phyloP scores from a whole-genome alignment of 2,797 vertebrate species.

The Microchirus variegatus region DNA sequence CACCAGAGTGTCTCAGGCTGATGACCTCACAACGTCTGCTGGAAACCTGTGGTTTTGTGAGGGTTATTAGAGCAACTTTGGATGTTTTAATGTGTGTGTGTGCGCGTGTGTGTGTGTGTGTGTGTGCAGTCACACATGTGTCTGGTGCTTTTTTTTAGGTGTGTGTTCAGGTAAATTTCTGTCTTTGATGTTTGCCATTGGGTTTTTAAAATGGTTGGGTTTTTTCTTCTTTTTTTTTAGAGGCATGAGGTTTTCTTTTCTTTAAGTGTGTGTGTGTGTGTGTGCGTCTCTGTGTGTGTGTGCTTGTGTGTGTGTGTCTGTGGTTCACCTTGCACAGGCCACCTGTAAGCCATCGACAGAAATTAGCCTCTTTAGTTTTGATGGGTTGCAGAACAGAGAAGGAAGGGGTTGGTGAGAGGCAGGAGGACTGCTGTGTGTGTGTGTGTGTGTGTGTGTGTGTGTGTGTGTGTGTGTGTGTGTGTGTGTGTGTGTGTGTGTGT shows the following conservation, averaged over 20 bases:
- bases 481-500: too few species aligned
- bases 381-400: slow-evolving; percentile 78
- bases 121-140: slow-evolving; percentile 34
- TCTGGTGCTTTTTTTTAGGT: slow-evolving; percentile 69
- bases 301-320: slow-evolving; percentile 27
- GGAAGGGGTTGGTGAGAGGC: slow-evolving; percentile 65
- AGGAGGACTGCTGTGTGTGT: slow-evolving; percentile 44
- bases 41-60: slow-evolving; percentile 60
- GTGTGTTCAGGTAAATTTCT: slow-evolving; percentile 65
- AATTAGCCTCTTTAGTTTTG: slow-evolving; percentile 83
- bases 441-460: slow-evolving; percentile 19
- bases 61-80: slow-evolving; percentile 62
- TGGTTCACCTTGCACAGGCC: slow-evolving; percentile 82
- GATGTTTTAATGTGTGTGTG: slow-evolving; percentile 53
- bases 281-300: slow-evolving; percentile 25
- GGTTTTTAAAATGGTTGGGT: slow-evolving; percentile 67
- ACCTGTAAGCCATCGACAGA: slow-evolving; percentile 84
- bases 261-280: slow-evolving; percentile 23
- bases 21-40: slow-evolving; percentile 64
- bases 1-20: slow-evolving; percentile 51
- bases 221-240: slow-evolving; percentile 56
- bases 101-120: slow-evolving; percentile 24
- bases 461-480: slow-evolving; percentile 12
- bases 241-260: slow-evolving; percentile 51
- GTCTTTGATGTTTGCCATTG: slow-evolving; percentile 75